Percentiles rank a stretch among this genome's conserved stretches.
phyloP scores from a whole-genome alignment of 2,888 invertebrate species.

The Rhogogaster chlorosoma region DNA sequence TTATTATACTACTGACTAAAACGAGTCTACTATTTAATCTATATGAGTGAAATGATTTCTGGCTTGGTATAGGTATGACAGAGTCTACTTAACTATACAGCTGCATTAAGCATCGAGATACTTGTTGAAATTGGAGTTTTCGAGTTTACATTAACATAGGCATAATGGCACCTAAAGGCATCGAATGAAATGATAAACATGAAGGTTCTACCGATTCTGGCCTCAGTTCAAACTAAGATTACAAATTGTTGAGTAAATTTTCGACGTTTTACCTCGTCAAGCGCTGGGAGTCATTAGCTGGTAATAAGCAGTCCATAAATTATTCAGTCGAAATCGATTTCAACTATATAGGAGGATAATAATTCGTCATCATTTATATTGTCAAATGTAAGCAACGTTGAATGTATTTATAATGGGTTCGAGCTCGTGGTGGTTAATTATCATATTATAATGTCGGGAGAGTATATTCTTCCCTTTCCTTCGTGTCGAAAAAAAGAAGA shows the following conservation, averaged over 20 bases:
- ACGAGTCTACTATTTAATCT: not conserved
- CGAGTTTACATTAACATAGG: not conserved
- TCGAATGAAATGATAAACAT: not conserved
- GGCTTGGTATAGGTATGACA: not conserved
- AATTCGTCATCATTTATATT: not conserved
- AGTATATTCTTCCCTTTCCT: not conserved
- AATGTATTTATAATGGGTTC: slow-evolving; percentile 20
- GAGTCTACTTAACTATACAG: not conserved
- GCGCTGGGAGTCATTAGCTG: slow-evolving; percentile 21
- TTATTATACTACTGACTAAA: not conserved
- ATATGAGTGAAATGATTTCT: not conserved
- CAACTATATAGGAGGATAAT: not conserved
- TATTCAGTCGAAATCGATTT: slow-evolving; percentile 23
- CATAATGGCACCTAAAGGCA: not conserved
- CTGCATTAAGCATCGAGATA: not conserved
- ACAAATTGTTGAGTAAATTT: not conserved
- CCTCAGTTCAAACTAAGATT: not conserved
- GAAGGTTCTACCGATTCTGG: not conserved
- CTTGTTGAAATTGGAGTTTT: not conserved
- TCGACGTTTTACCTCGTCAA: not conserved
- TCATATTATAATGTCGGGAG: not conserved
- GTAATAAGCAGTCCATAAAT: slow-evolving; percentile 8
- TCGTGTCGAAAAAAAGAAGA: no score
- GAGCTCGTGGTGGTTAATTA: slow-evolving; percentile 1
- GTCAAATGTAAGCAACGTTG: not conserved